Conservation (phyloP, 1,140 invertebrate species). For the Lasioglossum albipes region DNA sequence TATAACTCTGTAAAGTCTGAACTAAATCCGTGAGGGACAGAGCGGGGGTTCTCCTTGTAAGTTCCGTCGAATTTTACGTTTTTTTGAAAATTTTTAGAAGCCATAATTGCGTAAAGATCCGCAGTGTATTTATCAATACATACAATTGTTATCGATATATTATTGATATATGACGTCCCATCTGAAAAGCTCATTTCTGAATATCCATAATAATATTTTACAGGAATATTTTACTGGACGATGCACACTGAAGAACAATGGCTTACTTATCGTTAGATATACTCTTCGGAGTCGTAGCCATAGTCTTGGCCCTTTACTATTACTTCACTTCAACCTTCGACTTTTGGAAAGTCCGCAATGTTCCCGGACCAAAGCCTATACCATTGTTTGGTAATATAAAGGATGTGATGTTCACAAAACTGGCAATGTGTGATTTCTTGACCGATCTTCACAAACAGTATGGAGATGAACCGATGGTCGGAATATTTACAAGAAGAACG, state of each 20-base stretch:
- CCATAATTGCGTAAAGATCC: too few species aligned
- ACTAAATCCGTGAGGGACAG: too few species aligned
- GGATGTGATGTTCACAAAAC: slow-evolving; percentile 49
- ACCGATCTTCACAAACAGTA: slow-evolving; percentile 58
- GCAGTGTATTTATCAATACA: too few species aligned
- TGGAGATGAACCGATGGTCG: slow-evolving; percentile 71
- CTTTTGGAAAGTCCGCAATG: slow-evolving; percentile 69
- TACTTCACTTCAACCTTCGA: slow-evolving; percentile 47
- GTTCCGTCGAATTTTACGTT: too few species aligned
- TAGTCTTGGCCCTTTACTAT: slow-evolving; percentile 54
- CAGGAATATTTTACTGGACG: not conserved
- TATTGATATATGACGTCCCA: too few species aligned
- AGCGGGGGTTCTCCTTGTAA: too few species aligned
- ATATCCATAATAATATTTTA: not conserved
- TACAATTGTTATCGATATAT: too few species aligned
- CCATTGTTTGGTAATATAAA: slow-evolving; percentile 70
- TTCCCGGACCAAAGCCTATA: slow-evolving; percentile 63
- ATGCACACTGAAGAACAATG: not conserved
- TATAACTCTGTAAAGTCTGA: too few species aligned
- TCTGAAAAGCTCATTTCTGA: too few species aligned
- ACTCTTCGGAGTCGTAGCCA: slow-evolving; percentile 19
- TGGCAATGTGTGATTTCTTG: slow-evolving; percentile 38
- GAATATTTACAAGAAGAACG: slow-evolving; percentile 71
- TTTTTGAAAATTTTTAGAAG: too few species aligned
- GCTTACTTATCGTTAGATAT: slow-evolving; percentile 39